phyloP scores from a whole-genome alignment of 2,797 vertebrate species.

The Ptychadena robeensis region DNA sequence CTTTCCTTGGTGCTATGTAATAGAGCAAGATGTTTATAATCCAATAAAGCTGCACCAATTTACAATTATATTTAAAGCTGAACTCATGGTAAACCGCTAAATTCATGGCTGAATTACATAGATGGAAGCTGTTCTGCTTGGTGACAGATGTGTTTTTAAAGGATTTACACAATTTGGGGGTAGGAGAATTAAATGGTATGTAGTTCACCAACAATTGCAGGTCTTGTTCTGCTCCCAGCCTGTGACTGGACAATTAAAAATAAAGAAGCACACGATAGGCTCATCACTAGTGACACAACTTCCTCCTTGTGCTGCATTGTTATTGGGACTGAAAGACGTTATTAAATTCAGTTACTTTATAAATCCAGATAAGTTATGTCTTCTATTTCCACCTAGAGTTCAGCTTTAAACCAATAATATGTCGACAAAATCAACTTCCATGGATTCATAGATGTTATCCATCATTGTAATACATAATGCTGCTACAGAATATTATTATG shows the following conservation, averaged over 20 bases:
- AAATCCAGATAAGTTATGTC: neutral
- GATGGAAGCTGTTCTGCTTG: too few relatives aligned
- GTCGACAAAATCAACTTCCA: slow-evolving; percentile 58
- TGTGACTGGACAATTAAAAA: neutral
- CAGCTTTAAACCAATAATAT: slow-evolving; percentile 64
- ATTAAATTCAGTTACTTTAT: neutral
- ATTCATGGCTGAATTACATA: neutral
- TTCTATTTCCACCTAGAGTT: slow-evolving; percentile 2
- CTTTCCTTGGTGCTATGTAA: slow-evolving; percentile 70
- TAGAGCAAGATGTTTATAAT: slow-evolving; percentile 68
- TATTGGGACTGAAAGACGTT: neutral
- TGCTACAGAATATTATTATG: slow-evolving; percentile 78
- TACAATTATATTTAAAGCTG: slow-evolving; percentile 29
- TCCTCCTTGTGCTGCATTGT: too few relatives aligned
- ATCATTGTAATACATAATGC: slow-evolving; percentile 70
- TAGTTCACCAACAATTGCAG: neutral
- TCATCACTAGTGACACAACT: neutral
- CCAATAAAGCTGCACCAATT: slow-evolving; percentile 67
- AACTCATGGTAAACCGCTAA: neutral
- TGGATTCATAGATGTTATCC: neutral
- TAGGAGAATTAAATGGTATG: too few relatives aligned
- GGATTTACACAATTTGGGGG: neutral
- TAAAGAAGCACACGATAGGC: neutral
- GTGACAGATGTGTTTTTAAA: neutral
- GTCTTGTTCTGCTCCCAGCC: too few relatives aligned